These are phyloP conservation scores for Poecile atricapillus DNA, from an alignment of 2,113 vertebrate genomes.

Conservation along the genomic window DNA sequence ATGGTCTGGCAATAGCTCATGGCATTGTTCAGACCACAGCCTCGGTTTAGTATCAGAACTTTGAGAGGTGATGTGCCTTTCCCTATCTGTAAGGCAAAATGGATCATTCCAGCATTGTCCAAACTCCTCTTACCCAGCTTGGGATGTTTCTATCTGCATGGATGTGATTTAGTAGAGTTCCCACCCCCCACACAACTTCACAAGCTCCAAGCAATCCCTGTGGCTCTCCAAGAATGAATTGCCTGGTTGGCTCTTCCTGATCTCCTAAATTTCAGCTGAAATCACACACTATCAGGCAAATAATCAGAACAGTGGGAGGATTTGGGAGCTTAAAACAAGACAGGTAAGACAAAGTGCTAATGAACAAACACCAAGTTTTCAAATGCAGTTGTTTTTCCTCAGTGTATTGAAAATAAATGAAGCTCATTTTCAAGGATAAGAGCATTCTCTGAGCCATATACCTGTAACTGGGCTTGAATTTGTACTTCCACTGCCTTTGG, in stretches of 20 bases:
- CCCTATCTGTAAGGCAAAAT: neutral
- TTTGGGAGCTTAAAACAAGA: neutral
- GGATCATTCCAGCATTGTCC: neutral
- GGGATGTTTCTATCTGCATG: neutral
- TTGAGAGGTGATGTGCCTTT: neutral
- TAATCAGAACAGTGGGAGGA: neutral
- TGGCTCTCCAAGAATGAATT: neutral
- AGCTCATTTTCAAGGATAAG: neutral
- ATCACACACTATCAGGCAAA: neutral
- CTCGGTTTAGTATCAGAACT: neutral
- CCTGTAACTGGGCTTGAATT: neutral
- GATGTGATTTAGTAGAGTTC: neutral
- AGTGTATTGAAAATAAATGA: neutral
- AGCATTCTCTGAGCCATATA: neutral
- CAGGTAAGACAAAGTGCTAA: constrained; percentile 7
- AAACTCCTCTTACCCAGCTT: neutral
- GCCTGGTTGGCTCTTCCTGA: neutral
- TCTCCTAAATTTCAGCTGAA: neutral
- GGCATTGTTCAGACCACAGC: neutral
- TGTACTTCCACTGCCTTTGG: neutral
- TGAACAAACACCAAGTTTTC: constrained; percentile 6
- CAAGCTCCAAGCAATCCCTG: neutral
- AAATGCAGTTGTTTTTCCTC: neutral
- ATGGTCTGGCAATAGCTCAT: neutral
- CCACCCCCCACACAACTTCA: neutral